A percentile compares a stretch with the other conserved stretches of the same genome.
Evolutionary conservation across 2,797 vertebrate species (phyloP).

Genomic region (Microctenopoma stevenorrisi): DNA sequence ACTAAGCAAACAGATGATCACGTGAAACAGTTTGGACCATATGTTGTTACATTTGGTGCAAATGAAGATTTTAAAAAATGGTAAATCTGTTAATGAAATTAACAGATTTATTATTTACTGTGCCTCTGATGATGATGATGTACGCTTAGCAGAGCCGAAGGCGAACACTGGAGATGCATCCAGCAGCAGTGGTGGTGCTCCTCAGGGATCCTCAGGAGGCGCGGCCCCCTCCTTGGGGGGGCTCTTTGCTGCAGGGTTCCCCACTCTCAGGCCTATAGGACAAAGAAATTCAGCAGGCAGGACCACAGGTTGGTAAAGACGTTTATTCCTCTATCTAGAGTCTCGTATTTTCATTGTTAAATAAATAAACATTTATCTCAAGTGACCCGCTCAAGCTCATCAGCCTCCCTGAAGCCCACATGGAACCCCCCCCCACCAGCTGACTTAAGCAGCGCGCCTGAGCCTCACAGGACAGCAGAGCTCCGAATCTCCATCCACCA

Average conservation of each 20-base stretch:
- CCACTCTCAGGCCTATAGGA: slow-evolving; percentile 89
- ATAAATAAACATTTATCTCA: not conserved
- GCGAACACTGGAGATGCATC: slow-evolving; percentile 76
- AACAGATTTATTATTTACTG: not conserved
- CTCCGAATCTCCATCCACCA: slow-evolving; percentile 61
- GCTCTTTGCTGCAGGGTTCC: slow-evolving; percentile 95
- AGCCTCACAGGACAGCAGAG: slow-evolving; percentile 56
- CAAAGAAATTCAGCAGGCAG: slow-evolving; percentile 88
- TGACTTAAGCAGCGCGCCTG: not conserved
- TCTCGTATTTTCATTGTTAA: not conserved
- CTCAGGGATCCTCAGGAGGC: slow-evolving; percentile 72
- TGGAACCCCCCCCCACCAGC: not conserved
- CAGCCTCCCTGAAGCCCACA: slow-evolving; percentile 75
- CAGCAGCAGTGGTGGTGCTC: slow-evolving; percentile 46
- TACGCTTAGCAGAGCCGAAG: slow-evolving; percentile 80
- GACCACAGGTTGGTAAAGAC: slow-evolving; percentile 80
- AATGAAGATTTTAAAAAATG: no score
- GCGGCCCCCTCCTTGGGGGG: slow-evolving; percentile 82
- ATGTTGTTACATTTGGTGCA: no score
- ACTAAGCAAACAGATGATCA: not conserved
- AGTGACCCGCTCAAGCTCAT: slow-evolving; percentile 82
- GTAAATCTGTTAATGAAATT: no score
- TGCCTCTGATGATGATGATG: not conserved
- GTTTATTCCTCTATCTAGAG: not conserved
- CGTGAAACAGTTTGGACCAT: not conserved